A percentile compares a stretch with the other conserved stretches of the same genome.
Conservation (phyloP, 2,888 invertebrate species). For the Andrena flavipes region DNA sequence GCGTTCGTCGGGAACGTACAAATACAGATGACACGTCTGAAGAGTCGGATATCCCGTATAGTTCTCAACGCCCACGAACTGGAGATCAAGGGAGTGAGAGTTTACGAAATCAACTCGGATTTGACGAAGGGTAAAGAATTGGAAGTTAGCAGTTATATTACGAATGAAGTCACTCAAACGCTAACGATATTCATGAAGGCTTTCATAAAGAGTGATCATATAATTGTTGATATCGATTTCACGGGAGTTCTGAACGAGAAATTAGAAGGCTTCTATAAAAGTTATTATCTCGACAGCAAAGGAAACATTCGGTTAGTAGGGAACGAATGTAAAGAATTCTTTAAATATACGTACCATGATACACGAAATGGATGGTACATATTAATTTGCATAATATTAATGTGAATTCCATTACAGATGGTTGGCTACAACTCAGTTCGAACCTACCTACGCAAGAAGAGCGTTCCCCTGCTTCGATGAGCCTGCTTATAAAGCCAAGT, state of each 20-base stretch:
- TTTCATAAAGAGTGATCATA: conserved; percentile 77
- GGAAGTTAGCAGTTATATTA: neutral
- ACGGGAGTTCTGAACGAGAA: conserved; percentile 86
- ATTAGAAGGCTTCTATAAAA: conserved; percentile 88
- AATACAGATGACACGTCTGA: conserved; percentile 83
- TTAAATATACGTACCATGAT: neutral
- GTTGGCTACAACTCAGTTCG: conserved; percentile 89
- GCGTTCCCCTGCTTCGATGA: conserved; percentile 94
- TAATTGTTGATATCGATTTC: conserved; percentile 85
- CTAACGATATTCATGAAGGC: conserved; percentile 85
- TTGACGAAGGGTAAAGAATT: neutral
- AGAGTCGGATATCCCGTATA: conserved; percentile 79
- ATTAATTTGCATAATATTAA: too few relatives aligned
- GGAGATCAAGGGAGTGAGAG: conserved; percentile 71
- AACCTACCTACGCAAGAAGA: conserved; percentile 88
- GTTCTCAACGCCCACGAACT: conserved; percentile 85
- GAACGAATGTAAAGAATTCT: neutral
- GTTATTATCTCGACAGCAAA: conserved; percentile 85
- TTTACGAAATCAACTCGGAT: conserved; percentile 15
- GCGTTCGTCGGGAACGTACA: conserved; percentile 85
- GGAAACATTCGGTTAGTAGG: conserved; percentile 85
- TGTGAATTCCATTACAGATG: conserved; percentile 79
- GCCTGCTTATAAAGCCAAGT: conserved; percentile 81
- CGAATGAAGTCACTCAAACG: conserved; percentile 85
- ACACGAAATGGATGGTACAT: too few relatives aligned